phyloP scores from a whole-genome alignment of 1,140 invertebrate genomes.

The Trichoplusia ni region DNA sequence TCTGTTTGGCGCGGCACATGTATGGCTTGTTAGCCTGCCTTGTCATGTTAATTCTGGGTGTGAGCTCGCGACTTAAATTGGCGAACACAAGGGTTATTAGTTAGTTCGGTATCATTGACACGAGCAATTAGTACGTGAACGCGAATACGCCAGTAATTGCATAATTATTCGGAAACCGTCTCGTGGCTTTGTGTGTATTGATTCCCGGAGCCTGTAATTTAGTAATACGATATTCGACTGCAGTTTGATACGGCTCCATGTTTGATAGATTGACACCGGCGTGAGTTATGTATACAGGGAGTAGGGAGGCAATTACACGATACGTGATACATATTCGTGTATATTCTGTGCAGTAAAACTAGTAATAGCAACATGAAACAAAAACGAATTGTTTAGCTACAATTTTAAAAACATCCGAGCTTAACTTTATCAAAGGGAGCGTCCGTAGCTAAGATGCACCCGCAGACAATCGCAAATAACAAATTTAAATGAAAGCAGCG shows the following conservation, averaged over 20 bases:
- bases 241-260: neutral
- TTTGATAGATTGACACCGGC: neutral
- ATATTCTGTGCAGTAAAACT: too few species aligned
- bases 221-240: neutral
- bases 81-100: conserved; percentile 42
- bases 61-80: conserved; percentile 41
- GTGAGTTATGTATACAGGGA: neutral
- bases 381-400: too few species aligned
- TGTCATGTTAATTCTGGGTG: conserved; percentile 65
- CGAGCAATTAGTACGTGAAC: conserved; percentile 49
- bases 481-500: conserved; percentile 44
- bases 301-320: neutral
- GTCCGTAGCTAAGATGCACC: conserved; percentile 24
- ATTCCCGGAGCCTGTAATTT: conserved; percentile 13
- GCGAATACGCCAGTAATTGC: conserved; percentile 47
- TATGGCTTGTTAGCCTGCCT: conserved; percentile 53
- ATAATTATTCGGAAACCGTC: conserved; percentile 45
- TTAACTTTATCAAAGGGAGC: conserved; percentile 30
- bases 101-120: conserved; percentile 38
- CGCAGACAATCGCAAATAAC: conserved; percentile 50
- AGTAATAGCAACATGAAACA: too few species aligned
- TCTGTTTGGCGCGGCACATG: conserved; percentile 41
- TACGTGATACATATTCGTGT: too few species aligned
- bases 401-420: neutral
- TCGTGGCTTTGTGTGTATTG: conserved; percentile 30